A percentile compares a stretch with the other conserved stretches of the same genome.
phyloP scores from a whole-genome alignment of 2,113 vertebrate genomes.

The Dasyornis broadbenti region DNA sequence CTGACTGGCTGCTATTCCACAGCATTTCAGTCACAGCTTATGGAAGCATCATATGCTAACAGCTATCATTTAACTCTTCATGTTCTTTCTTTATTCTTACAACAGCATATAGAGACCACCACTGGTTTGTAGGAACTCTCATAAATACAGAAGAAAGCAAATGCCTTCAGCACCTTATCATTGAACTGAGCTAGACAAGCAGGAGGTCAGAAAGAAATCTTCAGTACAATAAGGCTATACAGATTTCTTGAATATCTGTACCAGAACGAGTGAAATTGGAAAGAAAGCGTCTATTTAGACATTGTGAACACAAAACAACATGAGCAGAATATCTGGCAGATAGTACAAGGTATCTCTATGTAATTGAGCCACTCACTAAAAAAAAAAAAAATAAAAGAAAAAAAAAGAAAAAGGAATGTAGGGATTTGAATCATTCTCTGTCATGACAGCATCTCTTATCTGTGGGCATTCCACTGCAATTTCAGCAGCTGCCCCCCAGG shows the following conservation, averaged over 20 bases:
- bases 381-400: not conserved
- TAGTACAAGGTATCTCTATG: not conserved
- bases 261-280: not conserved
- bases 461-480: not conserved
- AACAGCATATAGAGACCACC: not conserved
- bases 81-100: not conserved
- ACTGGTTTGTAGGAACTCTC: not conserved
- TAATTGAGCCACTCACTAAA: not conserved
- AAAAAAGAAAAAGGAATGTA: rapidly evolving
- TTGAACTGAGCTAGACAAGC: not conserved
- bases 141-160: rapidly evolving
- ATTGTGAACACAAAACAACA: not conserved
- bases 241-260: not conserved
- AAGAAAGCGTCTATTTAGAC: not conserved
- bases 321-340: not conserved
- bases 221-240: not conserved
- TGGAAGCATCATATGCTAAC: not conserved
- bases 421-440: not conserved
- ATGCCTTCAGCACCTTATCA: not conserved
- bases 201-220: not conserved
- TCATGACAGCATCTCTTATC: not conserved
- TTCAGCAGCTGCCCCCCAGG: not conserved
- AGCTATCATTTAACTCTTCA: not conserved
- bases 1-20: not conserved
- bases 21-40: not conserved